Evolutionary conservation across 2,113 vertebrate species (phyloP).

Genomic region (Xiphias gladius): DNA sequence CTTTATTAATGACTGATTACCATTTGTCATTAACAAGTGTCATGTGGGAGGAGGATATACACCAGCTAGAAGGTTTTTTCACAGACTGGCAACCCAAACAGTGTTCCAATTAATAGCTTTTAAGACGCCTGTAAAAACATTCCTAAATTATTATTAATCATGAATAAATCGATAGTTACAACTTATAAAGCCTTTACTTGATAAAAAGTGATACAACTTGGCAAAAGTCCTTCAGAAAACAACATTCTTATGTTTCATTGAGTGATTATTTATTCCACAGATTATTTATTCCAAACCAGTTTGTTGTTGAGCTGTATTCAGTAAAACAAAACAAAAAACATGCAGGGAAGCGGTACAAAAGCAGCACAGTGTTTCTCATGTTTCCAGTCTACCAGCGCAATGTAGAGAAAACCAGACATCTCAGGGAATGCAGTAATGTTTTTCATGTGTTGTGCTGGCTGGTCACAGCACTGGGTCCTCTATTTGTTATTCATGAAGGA

Average conservation of each 20-base stretch:
- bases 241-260: background rate
- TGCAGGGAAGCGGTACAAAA: constrained; percentile 27
- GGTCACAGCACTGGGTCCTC: constrained; percentile 74
- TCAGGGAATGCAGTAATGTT: constrained; percentile 82
- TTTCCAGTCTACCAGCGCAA: constrained; percentile 57
- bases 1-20: background rate
- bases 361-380: constrained; percentile 42
- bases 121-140: background rate
- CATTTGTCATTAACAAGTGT: background rate
- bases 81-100: background rate
- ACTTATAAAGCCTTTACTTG: background rate
- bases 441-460: constrained; percentile 83
- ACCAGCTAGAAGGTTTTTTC: background rate
- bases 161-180: background rate
- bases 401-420: constrained; percentile 69
- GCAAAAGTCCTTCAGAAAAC: background rate
- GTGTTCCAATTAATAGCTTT: background rate
- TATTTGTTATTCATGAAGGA: constrained; percentile 87
- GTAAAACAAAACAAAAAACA: constrained; percentile 33
- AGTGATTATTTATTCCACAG: constrained; percentile 3
- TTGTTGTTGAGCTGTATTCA: background rate
- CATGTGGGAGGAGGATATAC: background rate
- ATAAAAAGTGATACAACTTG: background rate
- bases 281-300: constrained; percentile 23
- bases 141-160: background rate